These are phyloP conservation scores for Catharus minimus DNA, from an alignment of 2,113 vertebrate species.

Conservation along the genomic window DNA sequence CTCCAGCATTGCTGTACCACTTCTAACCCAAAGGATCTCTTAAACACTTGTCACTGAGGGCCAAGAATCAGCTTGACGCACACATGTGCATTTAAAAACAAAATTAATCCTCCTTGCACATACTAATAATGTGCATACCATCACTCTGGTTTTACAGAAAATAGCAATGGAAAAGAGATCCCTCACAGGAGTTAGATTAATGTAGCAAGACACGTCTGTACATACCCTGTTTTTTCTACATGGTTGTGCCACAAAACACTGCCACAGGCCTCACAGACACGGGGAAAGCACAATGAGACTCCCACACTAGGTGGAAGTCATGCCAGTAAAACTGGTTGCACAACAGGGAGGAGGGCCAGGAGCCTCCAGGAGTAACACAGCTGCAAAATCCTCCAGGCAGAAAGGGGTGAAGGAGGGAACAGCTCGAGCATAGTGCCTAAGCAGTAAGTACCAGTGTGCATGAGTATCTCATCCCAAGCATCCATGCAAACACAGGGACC, in stretches of 20 bases:
- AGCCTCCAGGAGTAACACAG: neutral
- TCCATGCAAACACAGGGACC: fast-evolving
- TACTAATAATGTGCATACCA: too few species aligned
- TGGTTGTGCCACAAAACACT: neutral
- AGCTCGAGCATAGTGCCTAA: fast-evolving
- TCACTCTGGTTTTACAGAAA: neutral
- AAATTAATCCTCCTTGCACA: neutral
- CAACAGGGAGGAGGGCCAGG: neutral
- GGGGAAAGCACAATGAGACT: fast-evolving
- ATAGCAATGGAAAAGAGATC: neutral
- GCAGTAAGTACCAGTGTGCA: too few species aligned
- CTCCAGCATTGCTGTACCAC: neutral
- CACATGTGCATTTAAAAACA: neutral
- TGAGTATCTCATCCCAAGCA: fast-evolving
- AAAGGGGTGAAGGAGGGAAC: neutral
- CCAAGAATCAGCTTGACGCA: fast-evolving
- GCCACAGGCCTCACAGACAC: fast-evolving
- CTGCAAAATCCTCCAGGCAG: neutral
- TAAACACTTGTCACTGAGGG: neutral
- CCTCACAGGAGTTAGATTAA: neutral
- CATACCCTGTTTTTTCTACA: neutral
- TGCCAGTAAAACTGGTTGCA: neutral
- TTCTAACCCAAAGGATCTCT: neutral
- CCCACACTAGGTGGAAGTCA: neutral
- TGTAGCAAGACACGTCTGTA: neutral